A percentile compares a stretch with the other conserved stretches of the same genome.
Conservation (phyloP, 2,888 invertebrate species). For the Cheiracanthium punctorium region DNA sequence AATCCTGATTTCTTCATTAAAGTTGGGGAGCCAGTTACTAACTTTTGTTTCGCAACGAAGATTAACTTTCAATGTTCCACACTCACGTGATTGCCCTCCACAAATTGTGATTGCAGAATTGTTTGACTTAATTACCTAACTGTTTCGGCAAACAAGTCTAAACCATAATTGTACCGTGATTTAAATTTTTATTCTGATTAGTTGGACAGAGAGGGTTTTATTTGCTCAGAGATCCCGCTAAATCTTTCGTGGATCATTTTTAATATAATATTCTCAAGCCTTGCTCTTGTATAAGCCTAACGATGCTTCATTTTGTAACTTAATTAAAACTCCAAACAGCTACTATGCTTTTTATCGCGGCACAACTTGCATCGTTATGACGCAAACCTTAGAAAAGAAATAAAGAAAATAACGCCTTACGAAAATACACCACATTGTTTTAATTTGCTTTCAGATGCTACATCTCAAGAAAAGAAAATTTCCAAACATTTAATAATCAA, state of each 20-base stretch:
- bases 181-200: conserved; percentile 61
- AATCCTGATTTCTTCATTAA: not conserved
- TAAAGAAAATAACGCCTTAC: conserved; percentile 8
- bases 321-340: conserved; percentile 45
- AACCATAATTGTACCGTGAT: conserved; percentile 58
- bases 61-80: conserved; percentile 21
- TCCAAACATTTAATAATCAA: conserved; percentile 29
- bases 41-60: conserved; percentile 3
- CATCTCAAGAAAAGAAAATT: conserved; percentile 19
- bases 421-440: conserved; percentile 16
- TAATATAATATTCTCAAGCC: conserved; percentile 3
- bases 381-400: not conserved
- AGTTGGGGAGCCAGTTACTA: not conserved
- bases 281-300: conserved; percentile 6
- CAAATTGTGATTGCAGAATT: conserved; percentile 45
- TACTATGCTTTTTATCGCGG: not conserved
- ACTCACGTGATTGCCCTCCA: conserved; percentile 24
- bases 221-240: conserved; percentile 34
- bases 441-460: conserved; percentile 27
- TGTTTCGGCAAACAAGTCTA: conserved; percentile 45
- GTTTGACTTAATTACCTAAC: conserved; percentile 65
- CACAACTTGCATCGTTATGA: not conserved
- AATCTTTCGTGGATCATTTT: conserved; percentile 17
- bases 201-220: conserved; percentile 16
- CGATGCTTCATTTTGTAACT: conserved; percentile 62